Percentiles rank a stretch among this genome's conserved stretches.
Conservation (phyloP, 92 coral and sea anemone genomes). For the Plumapathes pennacea region DNA sequence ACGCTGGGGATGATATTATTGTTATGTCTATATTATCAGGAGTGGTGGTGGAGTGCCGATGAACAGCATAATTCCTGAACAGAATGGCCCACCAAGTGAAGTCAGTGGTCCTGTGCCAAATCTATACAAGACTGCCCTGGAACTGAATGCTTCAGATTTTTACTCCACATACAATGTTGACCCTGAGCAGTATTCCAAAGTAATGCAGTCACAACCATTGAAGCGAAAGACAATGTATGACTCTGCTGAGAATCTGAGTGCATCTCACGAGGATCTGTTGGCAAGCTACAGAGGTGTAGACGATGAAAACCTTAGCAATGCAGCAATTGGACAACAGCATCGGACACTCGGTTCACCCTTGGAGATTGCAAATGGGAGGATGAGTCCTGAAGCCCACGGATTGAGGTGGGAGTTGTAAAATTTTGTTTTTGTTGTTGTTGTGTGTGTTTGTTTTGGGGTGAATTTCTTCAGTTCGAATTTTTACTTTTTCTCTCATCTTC, state of each 20-base stretch:
- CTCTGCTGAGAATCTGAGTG: constrained; percentile 61
- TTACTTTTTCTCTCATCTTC: too few relatives aligned
- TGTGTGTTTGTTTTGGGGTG: too few relatives aligned
- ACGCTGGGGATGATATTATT: background rate
- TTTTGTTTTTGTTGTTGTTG: background rate
- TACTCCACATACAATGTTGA: constrained; percentile 78
- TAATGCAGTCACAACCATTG: constrained; percentile 21
- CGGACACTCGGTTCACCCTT: constrained; percentile 58
- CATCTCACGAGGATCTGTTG: constrained; percentile 76
- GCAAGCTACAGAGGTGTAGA: constrained; percentile 56
- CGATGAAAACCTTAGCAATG: background rate
- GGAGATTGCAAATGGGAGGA: constrained; percentile 72
- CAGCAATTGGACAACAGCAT: constrained; percentile 11
- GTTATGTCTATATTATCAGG: background rate
- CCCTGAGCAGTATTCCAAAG: constrained; percentile 44
- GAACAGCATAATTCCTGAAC: too few relatives aligned
- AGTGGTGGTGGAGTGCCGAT: background rate
- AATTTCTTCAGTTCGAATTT: too few relatives aligned
- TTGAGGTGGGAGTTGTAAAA: constrained; percentile 52
- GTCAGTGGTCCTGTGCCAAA: constrained; percentile 41
- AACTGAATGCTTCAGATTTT: constrained; percentile 57
- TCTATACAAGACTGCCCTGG: constrained; percentile 68
- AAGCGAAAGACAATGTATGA: constrained; percentile 7
- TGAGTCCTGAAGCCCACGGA: constrained; percentile 37
- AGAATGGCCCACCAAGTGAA: constrained; percentile 21